Evolutionary conservation across 53 echinoderm and acorn worm genomes (phyloP), one percentile per base, ranked within the genome.

Genomic region (Paracentrotus lividus): DNA sequence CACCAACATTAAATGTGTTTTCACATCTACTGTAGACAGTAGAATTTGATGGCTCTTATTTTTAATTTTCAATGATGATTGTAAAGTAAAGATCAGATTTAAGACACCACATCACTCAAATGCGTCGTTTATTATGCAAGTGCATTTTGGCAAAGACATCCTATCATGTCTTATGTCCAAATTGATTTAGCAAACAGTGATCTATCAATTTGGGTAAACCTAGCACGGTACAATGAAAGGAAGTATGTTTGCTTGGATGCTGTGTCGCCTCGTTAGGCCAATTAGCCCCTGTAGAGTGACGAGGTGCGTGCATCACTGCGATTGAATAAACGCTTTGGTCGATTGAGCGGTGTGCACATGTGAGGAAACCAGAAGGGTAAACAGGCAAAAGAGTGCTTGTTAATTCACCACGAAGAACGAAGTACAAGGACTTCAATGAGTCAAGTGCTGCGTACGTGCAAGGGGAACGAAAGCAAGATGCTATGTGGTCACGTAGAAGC

Each of bases 251-350:
- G 81, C 47, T 20, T n/a, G 81, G 45, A 45, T 26, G 47, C 47
- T 23, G 47, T 9, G 47, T 45, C 13, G 44, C 81, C 44, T 81
- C 81, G 47, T 81, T 81, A 81, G 81, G 47, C 81, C 45, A 81
- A 81, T 81, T 81, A 81, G 44, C 26, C 81, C 27, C 26, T 81
- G 81, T 81, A 24, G 47, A 81, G 24, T 81, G 81, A 81, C 16
- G 8, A 26, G 9, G 26, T 81, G 81, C 81, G 33, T n/a, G 26
- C 81, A 81, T 81, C 81, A 81, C 47, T 47, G 47, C 81, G 81
- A 81, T 44, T 81, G 81, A 81, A 45, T 81, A 47, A 81, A 81
- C 81, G 14, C 47, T 47, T 14, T 26, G 3, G 44, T 47, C 31
- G 45, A 47, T 13, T n/a, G n/a, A 34, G 27, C 16, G n/a, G n/a